Percentiles rank a stretch among this genome's conserved stretches.
phyloP scores from a whole-genome alignment of 1,140 invertebrate species.

The Bicyclus anynana region DNA sequence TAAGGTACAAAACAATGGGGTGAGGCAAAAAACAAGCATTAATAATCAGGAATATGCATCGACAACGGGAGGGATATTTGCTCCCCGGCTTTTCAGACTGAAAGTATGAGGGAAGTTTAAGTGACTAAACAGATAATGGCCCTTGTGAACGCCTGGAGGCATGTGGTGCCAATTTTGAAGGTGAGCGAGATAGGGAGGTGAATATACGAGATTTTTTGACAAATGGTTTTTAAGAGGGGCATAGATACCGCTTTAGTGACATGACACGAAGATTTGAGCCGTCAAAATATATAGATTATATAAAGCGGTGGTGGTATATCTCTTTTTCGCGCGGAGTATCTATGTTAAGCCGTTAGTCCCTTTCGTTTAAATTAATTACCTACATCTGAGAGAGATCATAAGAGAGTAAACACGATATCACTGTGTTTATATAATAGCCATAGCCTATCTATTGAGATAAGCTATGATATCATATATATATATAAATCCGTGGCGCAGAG shows the following conservation, averaged over 20 bases:
- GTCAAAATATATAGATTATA: neutral
- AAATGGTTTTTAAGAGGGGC: conserved; percentile 3
- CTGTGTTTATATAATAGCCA: too few relatives aligned
- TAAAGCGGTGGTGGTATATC: neutral
- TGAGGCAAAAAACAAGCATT: conserved; percentile 72
- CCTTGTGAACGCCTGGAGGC: conserved; percentile 20
- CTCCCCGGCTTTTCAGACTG: conserved; percentile 30
- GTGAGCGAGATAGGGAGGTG: conserved; percentile 8
- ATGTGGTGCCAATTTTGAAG: conserved; percentile 22
- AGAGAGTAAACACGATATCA: too few relatives aligned
- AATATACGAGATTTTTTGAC: conserved; percentile 10
- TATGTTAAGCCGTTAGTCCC: too few relatives aligned
- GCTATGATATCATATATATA: too few relatives aligned
- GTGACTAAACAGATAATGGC: conserved; percentile 27
- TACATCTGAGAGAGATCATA: too few relatives aligned
- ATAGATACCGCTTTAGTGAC: neutral
- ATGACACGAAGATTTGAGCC: neutral
- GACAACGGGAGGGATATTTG: conserved; percentile 41
- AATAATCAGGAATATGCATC: conserved; percentile 74
- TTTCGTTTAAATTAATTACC: too few relatives aligned
- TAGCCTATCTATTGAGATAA: too few relatives aligned
- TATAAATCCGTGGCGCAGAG: too few relatives aligned
- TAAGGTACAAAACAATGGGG: conserved; percentile 61
- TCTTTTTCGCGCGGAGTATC: too few relatives aligned
- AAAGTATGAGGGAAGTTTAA: conserved; percentile 27